phyloP scores from a whole-genome alignment of 2,113 vertebrate species.

The Atrichornis clamosus region DNA sequence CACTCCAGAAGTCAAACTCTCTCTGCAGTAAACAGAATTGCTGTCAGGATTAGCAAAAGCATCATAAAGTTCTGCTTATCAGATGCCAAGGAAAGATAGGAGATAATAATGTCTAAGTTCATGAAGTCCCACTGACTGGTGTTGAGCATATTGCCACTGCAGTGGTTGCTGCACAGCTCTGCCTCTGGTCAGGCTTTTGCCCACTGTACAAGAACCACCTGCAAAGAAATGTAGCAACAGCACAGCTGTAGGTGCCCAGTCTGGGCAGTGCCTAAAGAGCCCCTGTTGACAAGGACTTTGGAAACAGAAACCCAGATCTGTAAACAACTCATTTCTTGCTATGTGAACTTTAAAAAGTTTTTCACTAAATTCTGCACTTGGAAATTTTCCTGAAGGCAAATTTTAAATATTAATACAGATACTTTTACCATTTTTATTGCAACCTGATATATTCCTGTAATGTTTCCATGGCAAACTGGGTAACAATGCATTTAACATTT shows the following conservation, averaged over 20 bases:
- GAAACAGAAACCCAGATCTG: background rate
- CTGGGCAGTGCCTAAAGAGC: accelerated
- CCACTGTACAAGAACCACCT: background rate
- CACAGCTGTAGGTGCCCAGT: background rate
- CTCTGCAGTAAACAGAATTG: background rate
- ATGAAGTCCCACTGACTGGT: background rate
- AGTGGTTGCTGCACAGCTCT: background rate
- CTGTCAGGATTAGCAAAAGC: background rate
- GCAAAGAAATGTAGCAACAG: background rate
- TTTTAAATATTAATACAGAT: background rate
- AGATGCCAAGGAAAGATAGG: background rate
- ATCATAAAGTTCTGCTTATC: background rate
- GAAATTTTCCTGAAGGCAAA: background rate
- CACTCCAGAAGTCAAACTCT: background rate
- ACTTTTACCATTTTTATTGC: background rate
- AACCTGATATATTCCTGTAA: background rate
- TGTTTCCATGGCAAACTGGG: background rate
- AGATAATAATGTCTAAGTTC: background rate
- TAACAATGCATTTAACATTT: background rate
- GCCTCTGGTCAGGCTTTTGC: background rate
- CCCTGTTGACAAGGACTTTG: background rate
- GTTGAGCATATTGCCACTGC: background rate
- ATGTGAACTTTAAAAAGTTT: background rate
- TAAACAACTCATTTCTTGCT: background rate
- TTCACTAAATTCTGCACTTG: background rate